Evolutionary conservation across 2,113 vertebrate species (phyloP), one percentile per base, ranked within the genome.

Genomic region (Pelodiscus sinensis): DNA sequence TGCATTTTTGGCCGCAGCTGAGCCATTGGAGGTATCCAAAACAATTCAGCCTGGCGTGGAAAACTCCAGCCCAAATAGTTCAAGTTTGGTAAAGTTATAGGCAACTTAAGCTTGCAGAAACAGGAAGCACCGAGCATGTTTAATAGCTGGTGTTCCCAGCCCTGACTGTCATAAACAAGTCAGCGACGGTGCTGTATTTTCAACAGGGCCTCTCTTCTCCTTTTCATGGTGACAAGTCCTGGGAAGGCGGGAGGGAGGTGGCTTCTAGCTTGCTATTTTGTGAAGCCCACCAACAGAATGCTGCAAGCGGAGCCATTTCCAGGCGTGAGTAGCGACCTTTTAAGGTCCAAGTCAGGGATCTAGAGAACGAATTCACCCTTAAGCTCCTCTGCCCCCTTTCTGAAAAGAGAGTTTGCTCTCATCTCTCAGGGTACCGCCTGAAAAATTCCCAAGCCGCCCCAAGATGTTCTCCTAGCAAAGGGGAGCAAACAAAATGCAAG

Each of bases 251-350:
- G 27, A 31, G 27, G 62, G 31, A 4, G 29, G 14, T 65, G 31
- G 29, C 29, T 29, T 65, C 29, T 65, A 31, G 14, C 7, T n/a
- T 65, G 62, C 15, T 31, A 16, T 65, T 16, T 65, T 15, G 16
- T 15, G 8, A 65, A 65, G 14, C 62, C 3, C 29, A 16, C 25
- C 12, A 14, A 29, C 27, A 25, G 13, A 62, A 62, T 27, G 25
- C 12, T 29, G 58, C 13, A n/a, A 68, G 65, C 18, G 9, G 21
- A 18, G 52, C 27, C 25, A 29, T 79, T 91, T 90, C 51, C 35
- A 81, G 92, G 83, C 92, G 90, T 93, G 93, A 93, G 92, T 80
- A 96, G 94, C 96, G 96, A 96, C 96, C 94, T 92, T 95, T 96
- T 93, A 97, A 97, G 96, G 96, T 89, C 84, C 3, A 58, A 19